These are phyloP conservation scores for Accipiter cooperii DNA, from an alignment of 2,113 vertebrate genomes.

Conservation along the genomic window DNA sequence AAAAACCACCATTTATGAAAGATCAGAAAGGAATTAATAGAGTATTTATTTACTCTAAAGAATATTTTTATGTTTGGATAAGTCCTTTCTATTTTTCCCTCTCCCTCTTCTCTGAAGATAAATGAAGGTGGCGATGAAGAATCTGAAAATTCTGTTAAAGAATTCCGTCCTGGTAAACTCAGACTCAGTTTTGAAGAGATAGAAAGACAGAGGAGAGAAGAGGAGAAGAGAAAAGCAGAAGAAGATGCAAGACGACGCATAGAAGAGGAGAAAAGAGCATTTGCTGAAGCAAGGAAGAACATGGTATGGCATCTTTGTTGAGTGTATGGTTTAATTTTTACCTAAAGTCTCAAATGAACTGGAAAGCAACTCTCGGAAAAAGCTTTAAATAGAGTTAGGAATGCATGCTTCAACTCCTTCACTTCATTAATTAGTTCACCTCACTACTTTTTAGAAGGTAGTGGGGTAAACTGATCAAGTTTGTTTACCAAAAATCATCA, in stretches of 20 bases:
- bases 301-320: conserved; percentile 74
- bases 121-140: conserved; percentile 61
- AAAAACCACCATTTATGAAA: not conserved
- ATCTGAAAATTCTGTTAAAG: conserved; percentile 52
- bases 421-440: not conserved
- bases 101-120: not conserved
- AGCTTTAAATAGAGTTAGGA: not conserved
- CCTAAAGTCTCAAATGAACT: not conserved
- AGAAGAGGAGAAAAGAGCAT: conserved; percentile 90
- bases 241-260: conserved; percentile 86
- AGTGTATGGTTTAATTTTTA: not conserved
- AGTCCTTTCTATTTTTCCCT: not conserved
- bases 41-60: not conserved
- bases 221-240: conserved; percentile 84
- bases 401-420: not conserved
- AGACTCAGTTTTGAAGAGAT: conserved; percentile 92
- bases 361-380: not conserved
- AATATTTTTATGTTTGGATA: not conserved
- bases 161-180: conserved; percentile 83
- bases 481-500: not conserved
- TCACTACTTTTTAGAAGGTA: not conserved
- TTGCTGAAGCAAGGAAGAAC: conserved; percentile 91
- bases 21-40: not conserved
- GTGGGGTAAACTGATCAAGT: not conserved
- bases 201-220: conserved; percentile 89